Conservation (phyloP, 1,140 invertebrate genomes). For the Batillaria attramentaria region DNA sequence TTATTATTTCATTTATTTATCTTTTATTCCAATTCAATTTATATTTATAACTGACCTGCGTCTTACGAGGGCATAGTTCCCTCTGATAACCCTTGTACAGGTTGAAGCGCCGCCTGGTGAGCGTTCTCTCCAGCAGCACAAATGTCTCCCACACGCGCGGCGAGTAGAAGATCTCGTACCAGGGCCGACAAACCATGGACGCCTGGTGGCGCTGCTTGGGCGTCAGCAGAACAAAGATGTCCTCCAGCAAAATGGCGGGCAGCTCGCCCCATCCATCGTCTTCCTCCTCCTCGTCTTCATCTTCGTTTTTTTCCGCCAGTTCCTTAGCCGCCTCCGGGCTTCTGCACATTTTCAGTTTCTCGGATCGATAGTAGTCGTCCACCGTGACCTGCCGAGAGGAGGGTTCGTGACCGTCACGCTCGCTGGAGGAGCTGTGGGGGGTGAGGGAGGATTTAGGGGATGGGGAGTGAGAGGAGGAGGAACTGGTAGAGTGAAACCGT, state of each 20-base stretch:
- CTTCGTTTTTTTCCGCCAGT: constrained; percentile 39
- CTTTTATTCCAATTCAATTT: background rate
- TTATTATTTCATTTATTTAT: background rate
- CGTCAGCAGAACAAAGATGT: constrained; percentile 82
- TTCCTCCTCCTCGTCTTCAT: constrained; percentile 38
- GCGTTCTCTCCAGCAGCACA: constrained; percentile 80
- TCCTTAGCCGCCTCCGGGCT: background rate
- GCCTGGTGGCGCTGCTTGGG: constrained; percentile 82
- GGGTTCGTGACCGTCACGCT: background rate
- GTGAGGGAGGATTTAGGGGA: constrained; percentile 1
- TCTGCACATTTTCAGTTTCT: background rate
- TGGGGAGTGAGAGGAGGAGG: constrained; percentile 3
- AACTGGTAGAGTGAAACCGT: constrained; percentile 20
- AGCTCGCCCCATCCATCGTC: constrained; percentile 77
- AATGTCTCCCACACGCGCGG: constrained; percentile 80
- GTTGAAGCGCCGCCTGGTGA: constrained; percentile 84
- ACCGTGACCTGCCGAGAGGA: no score
- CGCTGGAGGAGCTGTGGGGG: constrained; percentile 4
- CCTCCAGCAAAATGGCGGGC: constrained; percentile 84
- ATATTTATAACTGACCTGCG: constrained; percentile 62
- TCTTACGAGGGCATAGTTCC: constrained; percentile 57
- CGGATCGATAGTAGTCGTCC: background rate
- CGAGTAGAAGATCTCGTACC: constrained; percentile 83
- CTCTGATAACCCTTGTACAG: constrained; percentile 83
- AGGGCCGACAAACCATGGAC: constrained; percentile 76